Percentiles rank a stretch among this genome's conserved stretches.
Evolutionary conservation across 2,113 vertebrate genomes (phyloP).

Genomic region (Carettochelys insculpta): DNA sequence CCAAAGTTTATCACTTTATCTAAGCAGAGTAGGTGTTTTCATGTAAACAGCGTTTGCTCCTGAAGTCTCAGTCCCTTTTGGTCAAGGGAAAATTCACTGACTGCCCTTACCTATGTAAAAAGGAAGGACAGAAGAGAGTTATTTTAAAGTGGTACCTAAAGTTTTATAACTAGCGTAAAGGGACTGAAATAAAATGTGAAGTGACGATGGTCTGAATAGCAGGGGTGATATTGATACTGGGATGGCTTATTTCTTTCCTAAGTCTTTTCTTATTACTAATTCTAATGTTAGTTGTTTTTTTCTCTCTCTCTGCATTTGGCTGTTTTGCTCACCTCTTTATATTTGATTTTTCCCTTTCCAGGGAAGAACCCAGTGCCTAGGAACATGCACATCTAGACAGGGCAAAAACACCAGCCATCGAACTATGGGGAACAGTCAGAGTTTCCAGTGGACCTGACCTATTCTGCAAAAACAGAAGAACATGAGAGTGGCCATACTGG

Average conservation of each 20-base stretch:
- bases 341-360: not conserved
- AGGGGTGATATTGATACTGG: slow-evolving; percentile 35
- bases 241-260: slow-evolving; percentile 21
- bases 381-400: no score
- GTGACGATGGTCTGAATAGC: slow-evolving; percentile 37
- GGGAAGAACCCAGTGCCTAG: not conserved
- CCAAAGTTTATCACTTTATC: no score
- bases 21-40: no score
- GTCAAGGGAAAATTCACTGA: no score
- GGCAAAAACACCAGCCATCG: not conserved
- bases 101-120: not conserved
- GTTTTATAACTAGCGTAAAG: slow-evolving; percentile 29
- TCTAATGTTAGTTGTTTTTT: not conserved
- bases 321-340: not conserved
- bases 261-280: not conserved
- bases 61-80: no score
- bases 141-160: slow-evolving; percentile 55
- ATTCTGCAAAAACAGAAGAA: no score
- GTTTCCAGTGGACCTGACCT: not conserved
- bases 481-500: no score
- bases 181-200: slow-evolving; percentile 57
- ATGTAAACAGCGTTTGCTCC: no score
- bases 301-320: not conserved
- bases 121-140: slow-evolving; percentile 43
- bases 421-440: not conserved